phyloP scores from a whole-genome alignment of 2,797 vertebrate species.

The Enoplosus armatus region DNA sequence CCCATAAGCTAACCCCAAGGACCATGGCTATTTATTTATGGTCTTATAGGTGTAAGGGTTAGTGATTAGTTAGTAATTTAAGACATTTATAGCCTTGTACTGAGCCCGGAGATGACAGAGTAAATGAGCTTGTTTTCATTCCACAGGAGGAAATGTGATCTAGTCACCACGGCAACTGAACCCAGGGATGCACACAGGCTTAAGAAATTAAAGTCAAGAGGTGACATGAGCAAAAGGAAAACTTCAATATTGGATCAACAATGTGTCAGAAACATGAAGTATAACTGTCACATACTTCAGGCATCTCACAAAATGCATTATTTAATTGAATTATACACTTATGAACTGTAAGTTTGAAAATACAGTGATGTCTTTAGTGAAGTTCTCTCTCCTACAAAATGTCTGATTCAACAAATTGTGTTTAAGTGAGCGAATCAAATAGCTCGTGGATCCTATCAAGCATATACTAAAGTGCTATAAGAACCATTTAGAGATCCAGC shows the following conservation, averaged over 20 bases:
- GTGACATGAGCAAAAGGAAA: conserved; percentile 23
- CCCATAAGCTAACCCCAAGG: conserved; percentile 12
- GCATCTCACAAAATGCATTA: neutral
- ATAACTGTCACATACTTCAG: neutral
- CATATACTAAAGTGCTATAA: conserved; percentile 18
- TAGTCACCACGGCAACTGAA: conserved; percentile 66
- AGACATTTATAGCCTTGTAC: conserved; percentile 36
- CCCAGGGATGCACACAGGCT: conserved; percentile 34
- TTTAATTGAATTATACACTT: conserved; percentile 8
- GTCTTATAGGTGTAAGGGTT: conserved; percentile 22
- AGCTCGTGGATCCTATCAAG: conserved; percentile 16
- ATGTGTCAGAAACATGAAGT: conserved; percentile 6
- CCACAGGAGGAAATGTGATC: conserved; percentile 58
- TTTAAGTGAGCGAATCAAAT: conserved; percentile 48
- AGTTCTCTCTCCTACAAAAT: conserved; percentile 1
- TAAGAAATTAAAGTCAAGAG: conserved; percentile 42
- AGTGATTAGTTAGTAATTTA: conserved; percentile 53
- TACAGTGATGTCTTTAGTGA: neutral
- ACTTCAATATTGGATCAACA: conserved; percentile 23
- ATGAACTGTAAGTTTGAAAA: neutral
- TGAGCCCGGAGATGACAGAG: conserved; percentile 51
- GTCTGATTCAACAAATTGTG: conserved; percentile 26
- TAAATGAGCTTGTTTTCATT: conserved; percentile 69
- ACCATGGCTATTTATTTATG: conserved; percentile 25
- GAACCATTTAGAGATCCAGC: conserved; percentile 15